Conservation (phyloP, 2,797 vertebrate genomes). For the Balearica regulorum region DNA sequence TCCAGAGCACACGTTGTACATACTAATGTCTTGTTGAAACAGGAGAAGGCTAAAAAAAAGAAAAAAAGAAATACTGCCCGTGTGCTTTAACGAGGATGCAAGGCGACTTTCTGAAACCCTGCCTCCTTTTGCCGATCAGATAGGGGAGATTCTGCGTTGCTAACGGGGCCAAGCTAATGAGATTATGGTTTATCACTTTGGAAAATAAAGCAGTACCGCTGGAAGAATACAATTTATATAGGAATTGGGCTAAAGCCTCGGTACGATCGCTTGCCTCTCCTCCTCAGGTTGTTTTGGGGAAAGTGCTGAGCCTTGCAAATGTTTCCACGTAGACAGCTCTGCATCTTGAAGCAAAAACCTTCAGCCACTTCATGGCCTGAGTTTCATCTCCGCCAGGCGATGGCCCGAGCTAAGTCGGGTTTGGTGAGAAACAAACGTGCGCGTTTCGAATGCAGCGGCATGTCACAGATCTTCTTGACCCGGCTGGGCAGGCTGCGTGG, state of each 20-base stretch:
- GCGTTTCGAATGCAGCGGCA: background rate
- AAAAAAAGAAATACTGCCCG: background rate
- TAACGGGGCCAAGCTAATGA: background rate
- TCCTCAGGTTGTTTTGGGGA: background rate
- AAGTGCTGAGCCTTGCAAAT: background rate
- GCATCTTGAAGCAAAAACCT: background rate
- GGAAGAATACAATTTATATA: background rate
- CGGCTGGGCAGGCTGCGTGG: accelerated
- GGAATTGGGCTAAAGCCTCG: background rate
- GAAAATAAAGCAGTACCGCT: background rate
- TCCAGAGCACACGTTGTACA: background rate
- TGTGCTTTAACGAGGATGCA: background rate
- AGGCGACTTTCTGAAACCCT: background rate
- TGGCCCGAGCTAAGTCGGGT: background rate
- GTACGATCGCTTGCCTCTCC: accelerated
- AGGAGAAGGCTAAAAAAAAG: background rate
- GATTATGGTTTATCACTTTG: background rate
- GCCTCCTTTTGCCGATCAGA: background rate
- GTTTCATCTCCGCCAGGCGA: background rate
- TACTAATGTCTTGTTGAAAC: background rate
- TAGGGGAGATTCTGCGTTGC: background rate
- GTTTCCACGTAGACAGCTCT: background rate
- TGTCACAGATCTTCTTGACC: background rate
- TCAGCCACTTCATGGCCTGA: background rate
- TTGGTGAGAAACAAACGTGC: background rate